These are phyloP conservation scores for Siniperca chuatsi DNA, from an alignment of 2,113 vertebrate genomes.

Conservation along the genomic window DNA sequence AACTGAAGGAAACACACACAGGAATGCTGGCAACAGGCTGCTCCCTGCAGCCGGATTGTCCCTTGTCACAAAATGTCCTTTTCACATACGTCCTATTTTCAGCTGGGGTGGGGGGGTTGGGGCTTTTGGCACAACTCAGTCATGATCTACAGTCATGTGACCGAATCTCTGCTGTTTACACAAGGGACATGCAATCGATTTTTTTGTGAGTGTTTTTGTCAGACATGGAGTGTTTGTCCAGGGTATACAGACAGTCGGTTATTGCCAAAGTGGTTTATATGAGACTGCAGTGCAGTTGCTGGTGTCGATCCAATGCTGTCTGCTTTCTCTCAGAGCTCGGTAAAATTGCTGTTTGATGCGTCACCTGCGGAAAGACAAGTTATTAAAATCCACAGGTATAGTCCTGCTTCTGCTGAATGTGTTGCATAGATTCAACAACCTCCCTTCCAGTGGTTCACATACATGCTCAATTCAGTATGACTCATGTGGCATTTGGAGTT, in stretches of 20 bases:
- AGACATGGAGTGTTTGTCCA: neutral
- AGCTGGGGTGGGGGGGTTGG: neutral
- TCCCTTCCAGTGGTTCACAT: neutral
- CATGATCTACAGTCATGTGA: slow-evolving; percentile 16
- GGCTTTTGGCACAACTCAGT: neutral
- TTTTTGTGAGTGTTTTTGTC: neutral
- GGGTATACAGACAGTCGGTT: neutral
- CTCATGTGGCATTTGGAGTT: neutral
- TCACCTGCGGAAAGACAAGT: slow-evolving; percentile 35
- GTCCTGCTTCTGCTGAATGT: neutral
- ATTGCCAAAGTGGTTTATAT: neutral
- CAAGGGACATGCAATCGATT: neutral
- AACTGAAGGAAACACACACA: slow-evolving; percentile 5
- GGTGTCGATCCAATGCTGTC: neutral
- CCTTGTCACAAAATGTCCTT: slow-evolving; percentile 1
- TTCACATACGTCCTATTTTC: neutral
- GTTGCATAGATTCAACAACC: neutral
- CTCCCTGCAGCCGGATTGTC: neutral
- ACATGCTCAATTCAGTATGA: neutral
- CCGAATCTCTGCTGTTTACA: slow-evolving; percentile 18
- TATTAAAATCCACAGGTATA: neutral
- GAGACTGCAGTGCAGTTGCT: neutral
- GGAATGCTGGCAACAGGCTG: neutral
- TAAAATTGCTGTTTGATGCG: neutral
- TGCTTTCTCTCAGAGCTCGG: neutral